Evolutionary conservation across 2,113 vertebrate species (phyloP).

Genomic region (Datnioides undecimradiatus): DNA sequence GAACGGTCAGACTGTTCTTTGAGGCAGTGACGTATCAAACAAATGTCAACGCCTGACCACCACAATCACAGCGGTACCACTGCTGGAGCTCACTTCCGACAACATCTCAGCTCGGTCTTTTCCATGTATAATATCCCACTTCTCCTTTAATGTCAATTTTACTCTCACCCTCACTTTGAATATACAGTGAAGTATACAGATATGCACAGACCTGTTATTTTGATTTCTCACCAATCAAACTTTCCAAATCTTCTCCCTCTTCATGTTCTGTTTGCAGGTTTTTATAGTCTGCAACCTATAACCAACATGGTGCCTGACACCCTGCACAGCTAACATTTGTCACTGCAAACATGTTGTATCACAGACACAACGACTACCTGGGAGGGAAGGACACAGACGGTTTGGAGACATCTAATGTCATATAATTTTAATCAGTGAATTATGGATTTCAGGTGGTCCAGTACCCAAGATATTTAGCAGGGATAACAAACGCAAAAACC

Average conservation of each 20-base stretch:
- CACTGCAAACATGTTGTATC: conserved; percentile 11
- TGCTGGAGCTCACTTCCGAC: conserved; percentile 8
- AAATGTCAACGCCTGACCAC: conserved; percentile 40
- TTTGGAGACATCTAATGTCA: background rate
- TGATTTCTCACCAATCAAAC: background rate
- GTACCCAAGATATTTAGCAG: conserved; percentile 15
- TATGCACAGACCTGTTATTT: too few relatives aligned
- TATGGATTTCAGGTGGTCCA: background rate
- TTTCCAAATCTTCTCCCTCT: background rate
- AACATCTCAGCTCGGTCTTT: conserved; percentile 10
- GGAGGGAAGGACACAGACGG: conserved; percentile 14
- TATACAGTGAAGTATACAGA: background rate
- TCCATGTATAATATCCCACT: background rate
- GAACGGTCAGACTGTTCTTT: conserved; percentile 26
- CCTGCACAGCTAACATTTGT: conserved; percentile 46
- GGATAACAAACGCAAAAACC: background rate
- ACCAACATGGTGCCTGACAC: conserved; percentile 22
- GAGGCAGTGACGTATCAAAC: conserved; percentile 24
- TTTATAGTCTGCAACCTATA: background rate
- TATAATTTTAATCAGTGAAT: conserved; percentile 24
- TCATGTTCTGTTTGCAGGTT: background rate
- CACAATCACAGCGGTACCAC: background rate
- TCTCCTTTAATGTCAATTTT: background rate
- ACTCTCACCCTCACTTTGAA: too few relatives aligned
- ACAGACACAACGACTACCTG: conserved; percentile 35